Evolutionary conservation across 2,113 vertebrate species (phyloP).

Genomic region (Piliocolobus tephrosceles): DNA sequence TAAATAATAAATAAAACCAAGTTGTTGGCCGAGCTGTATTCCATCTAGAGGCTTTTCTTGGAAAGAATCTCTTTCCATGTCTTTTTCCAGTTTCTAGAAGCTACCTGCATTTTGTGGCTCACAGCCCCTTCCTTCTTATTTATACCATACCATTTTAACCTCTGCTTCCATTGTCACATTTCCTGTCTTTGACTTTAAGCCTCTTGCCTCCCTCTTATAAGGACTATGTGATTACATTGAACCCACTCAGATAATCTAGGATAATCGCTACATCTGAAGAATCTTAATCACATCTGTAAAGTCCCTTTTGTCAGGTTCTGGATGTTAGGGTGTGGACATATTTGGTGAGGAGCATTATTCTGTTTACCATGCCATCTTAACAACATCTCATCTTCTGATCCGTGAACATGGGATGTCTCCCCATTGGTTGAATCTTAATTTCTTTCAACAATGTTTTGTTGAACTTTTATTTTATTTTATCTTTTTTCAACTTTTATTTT

Average conservation of each 20-base stretch:
- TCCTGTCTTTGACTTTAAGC: background rate
- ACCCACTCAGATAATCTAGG: background rate
- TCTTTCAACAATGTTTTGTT: background rate
- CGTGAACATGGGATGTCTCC: background rate
- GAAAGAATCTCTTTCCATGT: background rate
- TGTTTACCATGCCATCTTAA: background rate
- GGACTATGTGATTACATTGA: background rate
- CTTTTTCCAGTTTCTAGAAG: background rate
- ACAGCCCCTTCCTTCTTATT: background rate
- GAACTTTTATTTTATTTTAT: too few relatives aligned
- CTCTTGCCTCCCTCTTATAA: background rate
- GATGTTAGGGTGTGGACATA: background rate
- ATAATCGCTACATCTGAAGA: background rate
- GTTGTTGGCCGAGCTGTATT: too few relatives aligned
- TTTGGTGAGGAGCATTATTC: background rate
- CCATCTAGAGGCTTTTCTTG: too few relatives aligned
- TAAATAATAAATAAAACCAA: too few relatives aligned
- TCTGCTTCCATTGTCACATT: background rate
- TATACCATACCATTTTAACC: background rate
- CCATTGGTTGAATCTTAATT: background rate
- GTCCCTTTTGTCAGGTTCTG: background rate
- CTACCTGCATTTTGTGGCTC: background rate
- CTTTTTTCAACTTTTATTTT: too few relatives aligned
- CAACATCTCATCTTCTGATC: background rate
- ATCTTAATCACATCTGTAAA: background rate